Evolutionary conservation across 2,113 vertebrate genomes (phyloP).

Genomic region (Vidua macroura): DNA sequence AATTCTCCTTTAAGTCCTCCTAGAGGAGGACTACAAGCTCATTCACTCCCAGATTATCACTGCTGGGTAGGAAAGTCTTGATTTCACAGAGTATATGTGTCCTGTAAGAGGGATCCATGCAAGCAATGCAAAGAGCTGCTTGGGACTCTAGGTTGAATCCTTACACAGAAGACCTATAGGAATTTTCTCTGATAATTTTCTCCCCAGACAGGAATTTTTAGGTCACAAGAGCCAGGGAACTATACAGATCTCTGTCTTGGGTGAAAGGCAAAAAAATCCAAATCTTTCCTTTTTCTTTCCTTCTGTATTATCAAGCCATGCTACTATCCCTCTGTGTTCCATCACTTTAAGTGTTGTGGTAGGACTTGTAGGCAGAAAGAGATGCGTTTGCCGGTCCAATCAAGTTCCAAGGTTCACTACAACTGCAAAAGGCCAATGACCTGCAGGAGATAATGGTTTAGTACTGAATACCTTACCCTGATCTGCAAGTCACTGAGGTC

Average conservation of each 20-base stretch:
- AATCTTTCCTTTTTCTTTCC: background rate
- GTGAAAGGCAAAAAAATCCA: background rate
- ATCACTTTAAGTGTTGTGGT: background rate
- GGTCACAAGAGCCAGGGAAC: background rate
- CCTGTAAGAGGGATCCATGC: background rate
- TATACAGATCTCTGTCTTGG: background rate
- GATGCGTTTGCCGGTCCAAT: background rate
- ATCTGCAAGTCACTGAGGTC: slow-evolving; percentile 80
- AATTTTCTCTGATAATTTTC: background rate
- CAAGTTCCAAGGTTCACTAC: background rate
- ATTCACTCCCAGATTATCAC: background rate
- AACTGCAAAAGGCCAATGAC: background rate
- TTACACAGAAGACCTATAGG: background rate
- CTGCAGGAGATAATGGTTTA: background rate
- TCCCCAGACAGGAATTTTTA: background rate
- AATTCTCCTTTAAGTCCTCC: background rate
- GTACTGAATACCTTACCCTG: slow-evolving; percentile 70
- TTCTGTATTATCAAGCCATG: background rate
- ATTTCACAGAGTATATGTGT: background rate
- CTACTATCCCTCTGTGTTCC: background rate
- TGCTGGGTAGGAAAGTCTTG: background rate
- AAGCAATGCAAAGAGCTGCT: background rate
- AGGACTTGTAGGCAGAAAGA: background rate
- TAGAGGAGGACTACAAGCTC: background rate
- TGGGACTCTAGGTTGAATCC: background rate